Base-by-base conservation (phyloP, 2,888 invertebrate genomes). In the Chromoteleia sp. region DNA sequence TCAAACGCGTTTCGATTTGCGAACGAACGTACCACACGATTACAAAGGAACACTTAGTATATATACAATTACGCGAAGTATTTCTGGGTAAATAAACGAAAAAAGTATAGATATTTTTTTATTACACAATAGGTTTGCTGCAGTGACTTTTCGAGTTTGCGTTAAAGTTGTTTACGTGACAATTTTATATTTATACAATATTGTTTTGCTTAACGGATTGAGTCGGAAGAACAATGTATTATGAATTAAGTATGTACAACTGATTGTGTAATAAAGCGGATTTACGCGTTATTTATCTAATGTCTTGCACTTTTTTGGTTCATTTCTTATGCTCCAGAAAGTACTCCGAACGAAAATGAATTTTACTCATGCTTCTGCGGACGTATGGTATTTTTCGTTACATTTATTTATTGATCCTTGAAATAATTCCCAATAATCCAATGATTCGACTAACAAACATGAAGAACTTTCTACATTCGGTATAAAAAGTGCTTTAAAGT, bases 401-500 rank as follows among this genome's bases (percentile, higher is more conserved):
- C 25, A 2, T 33, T 8, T 1, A 6, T 33, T 33, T 19, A 21
- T 21, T 48, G 12, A 21, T 21, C 6, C 25, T 39, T 30, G 7
- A 10, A 25, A 58, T 41, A 19, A 41, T 41, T 21, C 2, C n/a
- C 4, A 54, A 21, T 21, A 48, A 1, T 21, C 5, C 21, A 48
- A 48, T 21, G 3, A 21, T 45, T 45, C 15, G 6, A 45, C 17
- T 5, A 30, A 61, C 30, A 45, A 61, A 29, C n/a, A 3, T 17
- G 14, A 61, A 43, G 0, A 29, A 52, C 14, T 68, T 54, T 19
- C 33, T 68, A 68, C 15, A 19, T 2, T 43, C 68, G 10, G 56
- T 70, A 58, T 52, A 67, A 59, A 71, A 71, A 29, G 19, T 70
- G 25, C 41, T 25, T 70, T 50, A 71, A 50, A 50, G 58, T 59